Evolutionary conservation across 2,888 invertebrate species (phyloP).

Genomic region (Aplocera efformata): DNA sequence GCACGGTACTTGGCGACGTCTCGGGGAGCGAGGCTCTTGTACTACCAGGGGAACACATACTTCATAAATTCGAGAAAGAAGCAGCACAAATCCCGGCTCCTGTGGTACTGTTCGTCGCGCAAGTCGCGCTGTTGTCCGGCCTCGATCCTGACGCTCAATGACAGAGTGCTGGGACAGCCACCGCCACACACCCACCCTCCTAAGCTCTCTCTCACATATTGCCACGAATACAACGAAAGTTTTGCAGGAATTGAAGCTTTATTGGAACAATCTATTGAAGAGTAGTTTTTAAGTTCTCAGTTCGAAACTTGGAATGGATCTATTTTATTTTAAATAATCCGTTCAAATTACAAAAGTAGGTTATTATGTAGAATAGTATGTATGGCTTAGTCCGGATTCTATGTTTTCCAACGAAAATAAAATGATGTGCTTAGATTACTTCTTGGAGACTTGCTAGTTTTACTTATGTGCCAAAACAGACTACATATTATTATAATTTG

Average conservation of each 20-base stretch:
- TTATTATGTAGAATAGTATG: no score
- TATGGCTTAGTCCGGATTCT: no score
- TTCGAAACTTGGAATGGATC: no score
- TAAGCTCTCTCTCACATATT: conserved; percentile 39
- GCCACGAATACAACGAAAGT: conserved; percentile 19
- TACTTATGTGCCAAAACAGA: no score
- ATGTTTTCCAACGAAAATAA: no score
- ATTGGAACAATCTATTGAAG: conserved; percentile 17
- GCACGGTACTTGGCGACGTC: conserved; percentile 49
- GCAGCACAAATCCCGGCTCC: conserved; percentile 42
- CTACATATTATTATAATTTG: no score
- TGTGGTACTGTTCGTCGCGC: conserved; percentile 62
- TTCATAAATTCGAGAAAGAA: conserved; percentile 54
- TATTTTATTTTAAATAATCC: no score
- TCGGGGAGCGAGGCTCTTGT: conserved; percentile 51
- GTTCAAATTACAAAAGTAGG: no score
- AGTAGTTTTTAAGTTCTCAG: not conserved
- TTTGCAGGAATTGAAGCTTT: conserved; percentile 21
- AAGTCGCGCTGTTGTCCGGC: conserved; percentile 55
- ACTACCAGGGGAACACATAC: conserved; percentile 57
- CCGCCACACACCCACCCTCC: conserved; percentile 57
- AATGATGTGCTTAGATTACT: no score
- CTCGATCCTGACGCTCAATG: conserved; percentile 50
- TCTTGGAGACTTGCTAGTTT: no score
- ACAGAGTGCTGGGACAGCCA: conserved; percentile 46